Conservation (phyloP, 2,113 vertebrate species). For the Ursus arctos region DNA sequence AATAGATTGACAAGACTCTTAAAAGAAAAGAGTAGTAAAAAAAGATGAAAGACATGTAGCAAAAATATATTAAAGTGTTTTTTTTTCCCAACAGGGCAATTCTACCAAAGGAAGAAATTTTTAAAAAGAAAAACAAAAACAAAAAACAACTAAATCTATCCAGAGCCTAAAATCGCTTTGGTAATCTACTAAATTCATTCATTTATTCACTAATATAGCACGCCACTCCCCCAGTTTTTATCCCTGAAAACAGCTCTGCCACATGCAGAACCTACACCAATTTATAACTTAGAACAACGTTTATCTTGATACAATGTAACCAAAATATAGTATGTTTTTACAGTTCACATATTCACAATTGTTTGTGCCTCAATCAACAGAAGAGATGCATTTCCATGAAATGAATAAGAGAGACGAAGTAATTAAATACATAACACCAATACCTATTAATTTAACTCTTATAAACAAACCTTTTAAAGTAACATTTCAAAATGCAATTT, state of each 20-base stretch:
- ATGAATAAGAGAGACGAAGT: not conserved
- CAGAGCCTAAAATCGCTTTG: not conserved
- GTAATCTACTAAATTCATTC: not conserved
- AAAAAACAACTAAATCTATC: not conserved
- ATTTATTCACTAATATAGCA: not conserved
- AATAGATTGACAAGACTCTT: not conserved
- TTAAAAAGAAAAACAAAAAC: not conserved
- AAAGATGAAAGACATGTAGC: not conserved
- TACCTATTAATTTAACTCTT: not conserved
- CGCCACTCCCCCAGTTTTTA: not conserved
- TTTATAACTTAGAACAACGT: not conserved
- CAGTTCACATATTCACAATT: not conserved
- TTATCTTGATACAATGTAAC: not conserved
- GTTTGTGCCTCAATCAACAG: not conserved
- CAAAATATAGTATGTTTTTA: not conserved
- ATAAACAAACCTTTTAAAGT: conserved; percentile 36
- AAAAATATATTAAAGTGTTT: not conserved
- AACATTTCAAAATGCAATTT: conserved; percentile 40
- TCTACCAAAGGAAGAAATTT: not conserved
- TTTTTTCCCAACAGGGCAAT: not conserved
- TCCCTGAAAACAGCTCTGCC: not conserved
- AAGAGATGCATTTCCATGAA: not conserved
- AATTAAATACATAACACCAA: not conserved
- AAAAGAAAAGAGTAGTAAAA: not conserved
- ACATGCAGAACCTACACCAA: not conserved